A percentile compares a stretch with the other conserved stretches of the same genome.
phyloP scores from a whole-genome alignment of 2,888 invertebrate genomes.

The Bugulina stolonifera region DNA sequence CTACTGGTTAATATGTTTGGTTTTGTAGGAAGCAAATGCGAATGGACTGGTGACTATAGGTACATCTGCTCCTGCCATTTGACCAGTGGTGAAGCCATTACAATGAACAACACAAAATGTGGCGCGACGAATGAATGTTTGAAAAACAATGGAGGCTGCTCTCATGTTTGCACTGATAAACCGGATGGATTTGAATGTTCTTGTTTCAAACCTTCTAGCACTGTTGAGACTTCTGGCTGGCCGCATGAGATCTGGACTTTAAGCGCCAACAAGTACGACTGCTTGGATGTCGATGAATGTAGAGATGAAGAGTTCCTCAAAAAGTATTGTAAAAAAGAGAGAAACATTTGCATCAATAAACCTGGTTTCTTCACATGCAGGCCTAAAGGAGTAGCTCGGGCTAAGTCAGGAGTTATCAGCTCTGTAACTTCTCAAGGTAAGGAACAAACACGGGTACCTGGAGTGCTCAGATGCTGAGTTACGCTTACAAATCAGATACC shows the following conservation, averaged over 20 bases:
- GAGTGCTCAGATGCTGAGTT: too few relatives aligned
- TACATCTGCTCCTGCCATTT: slow-evolving; percentile 16
- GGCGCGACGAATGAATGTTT: background rate
- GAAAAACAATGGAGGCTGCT: slow-evolving; percentile 14
- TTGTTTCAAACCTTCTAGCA: background rate
- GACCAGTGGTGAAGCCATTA: background rate
- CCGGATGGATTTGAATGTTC: background rate
- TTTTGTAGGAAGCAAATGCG: slow-evolving; percentile 14
- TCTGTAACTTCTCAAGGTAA: background rate
- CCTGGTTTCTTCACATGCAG: slow-evolving; percentile 1
- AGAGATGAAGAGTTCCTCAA: background rate
- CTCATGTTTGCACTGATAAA: slow-evolving; percentile 10
- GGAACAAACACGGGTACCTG: too few relatives aligned
- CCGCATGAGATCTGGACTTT: background rate
- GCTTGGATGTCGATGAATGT: slow-evolving; percentile 7
- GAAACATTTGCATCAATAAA: background rate
- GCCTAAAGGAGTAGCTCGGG: background rate
- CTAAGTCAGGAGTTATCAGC: slow-evolving; percentile 15
- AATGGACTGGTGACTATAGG: slow-evolving; percentile 4
- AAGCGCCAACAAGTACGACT: slow-evolving; percentile 7
- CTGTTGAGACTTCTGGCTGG: background rate
- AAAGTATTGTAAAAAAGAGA: background rate
- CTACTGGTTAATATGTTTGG: too few relatives aligned
- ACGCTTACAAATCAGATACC: too few relatives aligned
- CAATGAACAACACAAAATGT: slow-evolving; percentile 12